Percentiles rank a stretch among this genome's conserved stretches.
Conservation (phyloP, 2,888 invertebrate species). For the Cheilosia pagana region DNA sequence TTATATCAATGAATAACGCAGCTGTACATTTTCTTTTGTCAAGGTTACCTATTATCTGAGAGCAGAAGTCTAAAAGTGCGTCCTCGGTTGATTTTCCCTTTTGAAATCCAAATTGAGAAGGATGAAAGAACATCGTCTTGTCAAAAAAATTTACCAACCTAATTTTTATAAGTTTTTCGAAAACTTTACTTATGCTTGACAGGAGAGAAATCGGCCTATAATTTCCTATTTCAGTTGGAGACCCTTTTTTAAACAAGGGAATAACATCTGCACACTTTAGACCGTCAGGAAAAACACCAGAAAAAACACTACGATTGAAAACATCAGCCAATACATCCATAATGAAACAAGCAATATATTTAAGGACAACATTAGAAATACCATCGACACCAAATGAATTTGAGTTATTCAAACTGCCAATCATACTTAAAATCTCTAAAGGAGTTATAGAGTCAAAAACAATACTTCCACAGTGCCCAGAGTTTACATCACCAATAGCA, state of each 20-base stretch:
- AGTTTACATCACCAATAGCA: not conserved
- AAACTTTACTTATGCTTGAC: not conserved
- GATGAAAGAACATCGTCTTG: not conserved
- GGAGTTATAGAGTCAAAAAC: too few species aligned
- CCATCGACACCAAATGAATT: too few species aligned
- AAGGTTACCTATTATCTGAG: not conserved
- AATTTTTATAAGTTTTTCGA: not conserved
- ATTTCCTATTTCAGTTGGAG: not conserved
- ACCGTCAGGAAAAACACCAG: not conserved
- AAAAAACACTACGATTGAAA: too few species aligned
- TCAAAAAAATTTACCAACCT: not conserved
- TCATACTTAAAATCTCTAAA: too few species aligned
- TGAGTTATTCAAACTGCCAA: too few species aligned
- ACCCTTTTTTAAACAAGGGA: not conserved
- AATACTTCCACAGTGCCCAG: too few species aligned
- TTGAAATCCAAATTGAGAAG: not conserved
- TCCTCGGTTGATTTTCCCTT: too few species aligned
- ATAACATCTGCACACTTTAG: not conserved
- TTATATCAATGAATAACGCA: too few species aligned
- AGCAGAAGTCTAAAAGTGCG: not conserved
- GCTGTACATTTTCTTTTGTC: not conserved
- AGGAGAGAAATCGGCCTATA: not conserved
- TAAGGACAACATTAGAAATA: too few species aligned
- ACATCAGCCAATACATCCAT: too few species aligned
- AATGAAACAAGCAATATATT: too few species aligned